Percentiles rank a stretch among this genome's conserved stretches.
phyloP scores from a whole-genome alignment of 2,113 vertebrate species.

The Oryzias javanicus region DNA sequence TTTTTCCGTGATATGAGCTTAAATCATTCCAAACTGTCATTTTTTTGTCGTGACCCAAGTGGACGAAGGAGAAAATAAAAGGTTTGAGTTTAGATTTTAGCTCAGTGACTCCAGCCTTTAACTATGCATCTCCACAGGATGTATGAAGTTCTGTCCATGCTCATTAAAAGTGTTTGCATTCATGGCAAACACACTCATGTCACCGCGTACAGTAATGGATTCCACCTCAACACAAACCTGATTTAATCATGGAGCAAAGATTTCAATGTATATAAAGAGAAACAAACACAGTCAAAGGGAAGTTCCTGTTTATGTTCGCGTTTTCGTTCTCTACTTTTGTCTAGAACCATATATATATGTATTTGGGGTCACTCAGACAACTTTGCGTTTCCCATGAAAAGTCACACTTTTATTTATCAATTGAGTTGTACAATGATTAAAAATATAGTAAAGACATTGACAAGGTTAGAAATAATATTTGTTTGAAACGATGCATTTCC shows the following conservation, averaged over 20 bases:
- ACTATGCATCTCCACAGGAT: constrained; percentile 21
- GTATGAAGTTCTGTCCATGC: constrained; percentile 19
- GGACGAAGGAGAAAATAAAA: constrained; percentile 26
- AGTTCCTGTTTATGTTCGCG: neutral
- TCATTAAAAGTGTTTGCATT: constrained; percentile 8
- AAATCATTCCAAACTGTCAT: constrained; percentile 34
- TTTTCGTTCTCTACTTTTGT: too few relatives aligned
- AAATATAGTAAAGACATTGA: too few relatives aligned
- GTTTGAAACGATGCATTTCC: too few relatives aligned
- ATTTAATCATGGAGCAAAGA: neutral
- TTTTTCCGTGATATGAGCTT: constrained; percentile 5
- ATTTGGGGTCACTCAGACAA: too few relatives aligned
- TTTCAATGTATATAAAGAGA: neutral
- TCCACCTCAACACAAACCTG: neutral
- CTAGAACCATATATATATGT: too few relatives aligned
- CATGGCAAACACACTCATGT: neutral
- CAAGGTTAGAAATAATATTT: too few relatives aligned
- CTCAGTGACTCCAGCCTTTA: constrained; percentile 15
- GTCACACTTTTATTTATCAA: too few relatives aligned
- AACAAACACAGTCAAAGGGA: neutral
- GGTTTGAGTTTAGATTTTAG: constrained; percentile 20
- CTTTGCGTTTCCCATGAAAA: too few relatives aligned
- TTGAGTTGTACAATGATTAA: too few relatives aligned
- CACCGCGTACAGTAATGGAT: neutral
- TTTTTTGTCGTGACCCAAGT: constrained; percentile 14